Evolutionary conservation across 2,113 vertebrate genomes (phyloP), one percentile per base, ranked within the genome.

Genomic region (Panthera leo): DNA sequence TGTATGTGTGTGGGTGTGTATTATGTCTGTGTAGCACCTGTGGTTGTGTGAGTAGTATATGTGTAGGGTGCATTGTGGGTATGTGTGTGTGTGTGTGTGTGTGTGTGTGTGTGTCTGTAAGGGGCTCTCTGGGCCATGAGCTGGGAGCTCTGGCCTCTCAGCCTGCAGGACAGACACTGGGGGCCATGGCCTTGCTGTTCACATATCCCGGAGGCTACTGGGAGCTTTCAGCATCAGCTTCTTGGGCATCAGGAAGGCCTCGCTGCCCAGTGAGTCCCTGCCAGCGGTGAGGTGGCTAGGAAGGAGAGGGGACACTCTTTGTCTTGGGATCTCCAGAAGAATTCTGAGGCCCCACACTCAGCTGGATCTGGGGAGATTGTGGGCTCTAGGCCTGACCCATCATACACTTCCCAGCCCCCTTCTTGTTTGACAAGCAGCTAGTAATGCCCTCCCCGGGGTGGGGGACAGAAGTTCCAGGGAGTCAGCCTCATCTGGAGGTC

Each of bases 401-500:
- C 19, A 1, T 23, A 39, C 5, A 15, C 36, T 85, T 70, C 48
- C 45, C 7, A 10, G 34, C 14, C 14, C 0, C 19, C n/a, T 14
- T 29, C 15, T 76, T 31, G 29, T 27, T 55, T 70, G 55, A 39
- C 25, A 93, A 80, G 70, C 79, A 95, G 51, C 51, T 23, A 29
- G 12, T 23, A n/a, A 39, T 0, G 13, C 9, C 39, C 4, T 63
- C 7, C 25, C 12, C 7, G 1, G 75, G 42, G 42, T 1, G 42
- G 55, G 61, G 68, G 8, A 27, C 21, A 12, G 27, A 51, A 6
- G 18, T 53, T 23, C 8, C 5, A 48, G 95, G 0, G 39, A 63
- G 39, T 21, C 10, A 1, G 31, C 53, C 63, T 82, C 51, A 16
- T 55, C 45, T 42, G 61, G 31, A 68, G 7, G 31, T 25, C 90